Base-by-base conservation (phyloP, 2,888 invertebrate species). In the Hipparchia semele region DNA sequence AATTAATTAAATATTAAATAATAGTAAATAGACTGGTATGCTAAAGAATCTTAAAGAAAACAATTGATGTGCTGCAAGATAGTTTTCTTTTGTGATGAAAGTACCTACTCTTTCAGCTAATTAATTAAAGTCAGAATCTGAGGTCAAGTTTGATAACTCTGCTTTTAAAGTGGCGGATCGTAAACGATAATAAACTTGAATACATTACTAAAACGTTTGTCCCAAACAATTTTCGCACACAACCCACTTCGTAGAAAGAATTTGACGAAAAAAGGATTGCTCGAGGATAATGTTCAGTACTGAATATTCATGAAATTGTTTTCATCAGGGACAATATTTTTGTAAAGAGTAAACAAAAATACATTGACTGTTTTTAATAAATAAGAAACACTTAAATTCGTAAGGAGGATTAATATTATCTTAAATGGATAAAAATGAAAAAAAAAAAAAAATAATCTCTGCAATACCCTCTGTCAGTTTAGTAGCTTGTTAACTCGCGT, bases 221-320 rank as follows among this genome's bases (percentile, higher is more conserved):
- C 68, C 87, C 89, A 86, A 23, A 23, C 87, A 90, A 90, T 91
- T 90, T 91, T 90, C 90, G 89, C 87, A 83, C 85, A 85, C 84
- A 86, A 83, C 86, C 87, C 84, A 80, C 84, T 85, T 82, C 49
- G 49, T 64, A 62, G 49, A 49, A 49, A 64, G 49, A 49, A 49
- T 23, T 13, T 62, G 49, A 13, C 85, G 82, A 84, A 87, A 87
- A 87, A 85, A 79, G 79, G 81, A 83, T 81, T 79, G 81, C 56
- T 82, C 85, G 83, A 80, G 82, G 80, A 80, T 80, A 79, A 23
- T 82, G 78, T 80, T 79, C 79, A 80, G 79, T 82, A 80, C 85
- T 84, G 80, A 84, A 84, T 83, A 83, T 78, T 80, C 78, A 82
- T 77, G 80, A 75, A 70, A 76, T 79, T 76, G 77, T 79, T 79